Conservation (phyloP, 35 echinoderm and acorn worm species). For the Amphiura filiformis region DNA sequence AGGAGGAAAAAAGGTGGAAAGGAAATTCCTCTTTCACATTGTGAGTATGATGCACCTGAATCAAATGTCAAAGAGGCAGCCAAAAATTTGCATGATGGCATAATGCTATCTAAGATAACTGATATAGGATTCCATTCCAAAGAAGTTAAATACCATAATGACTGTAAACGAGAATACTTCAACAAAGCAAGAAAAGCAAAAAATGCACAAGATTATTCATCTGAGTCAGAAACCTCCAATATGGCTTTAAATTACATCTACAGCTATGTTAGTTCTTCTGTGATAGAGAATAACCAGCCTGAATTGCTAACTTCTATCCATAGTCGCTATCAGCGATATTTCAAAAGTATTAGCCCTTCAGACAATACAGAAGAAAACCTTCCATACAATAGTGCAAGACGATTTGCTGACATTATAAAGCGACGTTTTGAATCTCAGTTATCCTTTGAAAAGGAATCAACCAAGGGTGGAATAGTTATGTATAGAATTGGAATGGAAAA, state of each 20-base stretch:
- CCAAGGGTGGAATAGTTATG: not conserved
- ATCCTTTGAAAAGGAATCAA: not conserved
- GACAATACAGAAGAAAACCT: not conserved
- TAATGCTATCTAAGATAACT: not conserved
- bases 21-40: not conserved
- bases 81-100: not conserved
- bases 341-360: not conserved
- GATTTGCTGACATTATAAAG: not conserved
- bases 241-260: not conserved
- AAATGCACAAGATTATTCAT: not conserved
- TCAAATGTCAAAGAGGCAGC: not conserved
- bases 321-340: not conserved
- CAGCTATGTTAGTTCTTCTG: not conserved
- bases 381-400: not conserved
- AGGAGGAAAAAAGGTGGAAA: not conserved
- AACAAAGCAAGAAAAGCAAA: not conserved
- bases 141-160: not conserved
- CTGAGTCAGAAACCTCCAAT: not conserved
- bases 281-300: not conserved
- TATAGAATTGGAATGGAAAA: not conserved
- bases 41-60: slow-evolving; percentile 4
- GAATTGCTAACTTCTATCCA: not conserved
- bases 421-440: not conserved
- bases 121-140: not conserved
- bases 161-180: slow-evolving; percentile 3